Evolutionary conservation across 2,797 vertebrate species (phyloP).

Genomic region (Mormyrus hasselquistii): DNA sequence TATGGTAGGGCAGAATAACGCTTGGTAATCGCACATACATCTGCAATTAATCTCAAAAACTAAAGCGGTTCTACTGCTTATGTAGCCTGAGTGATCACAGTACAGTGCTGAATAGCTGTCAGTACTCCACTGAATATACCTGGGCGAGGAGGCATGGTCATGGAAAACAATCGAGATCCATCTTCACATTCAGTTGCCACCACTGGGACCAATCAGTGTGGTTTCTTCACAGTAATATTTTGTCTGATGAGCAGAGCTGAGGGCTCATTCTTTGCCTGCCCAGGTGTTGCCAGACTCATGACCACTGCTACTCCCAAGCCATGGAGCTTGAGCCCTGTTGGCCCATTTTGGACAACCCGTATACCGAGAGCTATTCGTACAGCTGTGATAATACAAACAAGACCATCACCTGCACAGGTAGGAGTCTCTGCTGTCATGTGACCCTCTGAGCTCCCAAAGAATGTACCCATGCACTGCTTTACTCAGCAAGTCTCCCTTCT

Average conservation of each 20-base stretch:
- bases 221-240: background rate
- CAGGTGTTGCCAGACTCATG: slow-evolving; percentile 35
- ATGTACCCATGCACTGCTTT: background rate
- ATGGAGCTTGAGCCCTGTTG: slow-evolving; percentile 52
- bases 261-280: background rate
- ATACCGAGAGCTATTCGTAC: slow-evolving; percentile 54
- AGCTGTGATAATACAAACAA: slow-evolving; percentile 43
- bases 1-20: background rate
- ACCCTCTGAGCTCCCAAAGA: background rate
- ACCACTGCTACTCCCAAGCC: slow-evolving; percentile 50
- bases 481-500: background rate
- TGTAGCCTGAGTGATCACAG: background rate
- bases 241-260: background rate
- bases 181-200: background rate
- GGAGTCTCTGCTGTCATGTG: slow-evolving; percentile 29
- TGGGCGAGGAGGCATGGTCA: background rate
- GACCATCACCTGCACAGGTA: slow-evolving; percentile 52
- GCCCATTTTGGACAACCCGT: slow-evolving; percentile 59
- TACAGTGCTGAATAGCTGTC: background rate
- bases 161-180: background rate
- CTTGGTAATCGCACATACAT: background rate
- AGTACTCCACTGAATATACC: background rate
- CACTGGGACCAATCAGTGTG: background rate
- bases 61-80: background rate
- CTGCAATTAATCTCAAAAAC: background rate